Evolutionary conservation across 2,797 vertebrate species (phyloP).

Genomic region (Enteromius treurensis): DNA sequence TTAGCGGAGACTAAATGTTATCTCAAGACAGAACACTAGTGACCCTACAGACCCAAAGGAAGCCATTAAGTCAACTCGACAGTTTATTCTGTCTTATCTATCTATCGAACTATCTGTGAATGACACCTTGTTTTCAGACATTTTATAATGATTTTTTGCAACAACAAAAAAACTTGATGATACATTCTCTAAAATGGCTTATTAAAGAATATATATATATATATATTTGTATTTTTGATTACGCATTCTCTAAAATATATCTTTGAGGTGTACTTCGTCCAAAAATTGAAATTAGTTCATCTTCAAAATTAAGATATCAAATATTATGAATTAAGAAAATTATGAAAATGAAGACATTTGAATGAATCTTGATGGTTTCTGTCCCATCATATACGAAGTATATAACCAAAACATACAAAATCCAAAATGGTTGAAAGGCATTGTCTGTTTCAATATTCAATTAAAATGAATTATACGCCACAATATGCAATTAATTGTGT

Average conservation of each 20-base stretch:
- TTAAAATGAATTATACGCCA: background rate
- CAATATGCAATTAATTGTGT: background rate
- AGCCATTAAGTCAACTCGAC: constrained; percentile 31
- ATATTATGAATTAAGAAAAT: background rate
- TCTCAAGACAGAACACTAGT: constrained; percentile 35
- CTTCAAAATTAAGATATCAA: background rate
- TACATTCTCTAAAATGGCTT: background rate
- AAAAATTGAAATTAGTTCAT: background rate
- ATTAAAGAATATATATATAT: too few species aligned
- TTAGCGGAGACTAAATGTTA: constrained; percentile 49
- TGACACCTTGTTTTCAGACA: background rate
- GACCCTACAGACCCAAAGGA: constrained; percentile 42
- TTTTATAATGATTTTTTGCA: background rate
- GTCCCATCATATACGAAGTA: too few species aligned
- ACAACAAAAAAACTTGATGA: background rate
- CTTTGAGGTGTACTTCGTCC: background rate
- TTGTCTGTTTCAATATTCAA: background rate
- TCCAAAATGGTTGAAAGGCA: too few species aligned
- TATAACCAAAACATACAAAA: background rate
- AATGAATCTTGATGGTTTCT: too few species aligned
- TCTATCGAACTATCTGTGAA: background rate
- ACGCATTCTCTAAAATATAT: too few species aligned
- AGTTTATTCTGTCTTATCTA: constrained; percentile 21
- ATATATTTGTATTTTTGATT: too few species aligned
- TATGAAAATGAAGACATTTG: background rate